phyloP scores from a whole-genome alignment of 2,113 vertebrate species.

The Campylorhamphus procurvoides region DNA sequence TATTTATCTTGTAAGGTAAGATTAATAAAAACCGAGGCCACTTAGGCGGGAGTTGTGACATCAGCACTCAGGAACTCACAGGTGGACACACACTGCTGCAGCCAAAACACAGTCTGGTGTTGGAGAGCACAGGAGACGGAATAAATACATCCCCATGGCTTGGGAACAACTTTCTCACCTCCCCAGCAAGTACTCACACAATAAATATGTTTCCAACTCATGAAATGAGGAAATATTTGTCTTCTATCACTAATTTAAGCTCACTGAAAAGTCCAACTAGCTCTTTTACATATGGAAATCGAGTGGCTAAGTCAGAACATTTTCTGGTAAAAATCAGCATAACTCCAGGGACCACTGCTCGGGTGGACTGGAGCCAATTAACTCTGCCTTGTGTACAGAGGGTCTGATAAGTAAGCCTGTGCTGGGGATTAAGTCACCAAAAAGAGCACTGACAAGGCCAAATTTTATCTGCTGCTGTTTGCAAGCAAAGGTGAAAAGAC shows the following conservation, averaged over 20 bases:
- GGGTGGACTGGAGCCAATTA: conserved; percentile 31
- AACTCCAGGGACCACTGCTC: conserved; percentile 8
- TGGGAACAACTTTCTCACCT: conserved; percentile 4
- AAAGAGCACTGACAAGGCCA: conserved; percentile 37
- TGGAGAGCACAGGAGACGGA: neutral
- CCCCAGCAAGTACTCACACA: neutral
- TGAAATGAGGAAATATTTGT: neutral
- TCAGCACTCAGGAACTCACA: neutral
- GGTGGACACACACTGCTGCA: neutral
- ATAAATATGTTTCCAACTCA: neutral
- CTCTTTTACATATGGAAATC: conserved; percentile 10
- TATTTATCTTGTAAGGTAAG: conserved; percentile 15
- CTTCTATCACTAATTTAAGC: conserved; percentile 22
- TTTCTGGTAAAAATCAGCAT: conserved; percentile 36
- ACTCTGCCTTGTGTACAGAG: conserved; percentile 28
- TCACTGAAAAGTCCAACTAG: neutral
- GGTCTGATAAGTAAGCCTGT: neutral
- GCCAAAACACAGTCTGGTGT: neutral
- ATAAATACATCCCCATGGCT: neutral
- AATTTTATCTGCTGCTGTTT: conserved; percentile 61
- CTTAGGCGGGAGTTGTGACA: neutral
- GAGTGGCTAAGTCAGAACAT: neutral
- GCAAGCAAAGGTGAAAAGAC: conserved; percentile 30
- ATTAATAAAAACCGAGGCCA: neutral
- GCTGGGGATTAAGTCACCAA: conserved; percentile 51